A percentile compares a stretch with the other conserved stretches of the same genome.
Conservation (phyloP, 2,888 invertebrate species). For the Mythimna ferrago region DNA sequence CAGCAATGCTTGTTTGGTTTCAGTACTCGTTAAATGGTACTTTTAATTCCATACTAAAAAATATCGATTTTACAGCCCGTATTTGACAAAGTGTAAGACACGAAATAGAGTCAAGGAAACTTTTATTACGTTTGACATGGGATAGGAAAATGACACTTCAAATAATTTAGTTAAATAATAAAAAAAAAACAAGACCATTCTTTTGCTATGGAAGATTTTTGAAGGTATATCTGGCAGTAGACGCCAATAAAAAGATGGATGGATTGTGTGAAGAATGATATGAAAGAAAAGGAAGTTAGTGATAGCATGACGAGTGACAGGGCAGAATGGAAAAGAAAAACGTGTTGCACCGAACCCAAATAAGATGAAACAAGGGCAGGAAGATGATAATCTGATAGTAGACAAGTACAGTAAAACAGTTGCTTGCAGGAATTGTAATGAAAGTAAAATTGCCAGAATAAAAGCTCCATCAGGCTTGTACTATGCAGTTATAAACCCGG, state of each 20-base stretch:
- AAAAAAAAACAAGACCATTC: background rate
- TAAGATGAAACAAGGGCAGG: too few species aligned
- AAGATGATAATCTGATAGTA: background rate
- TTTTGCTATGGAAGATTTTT: background rate
- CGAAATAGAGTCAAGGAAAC: background rate
- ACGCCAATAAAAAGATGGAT: background rate
- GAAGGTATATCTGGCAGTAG: background rate
- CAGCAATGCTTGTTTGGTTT: background rate
- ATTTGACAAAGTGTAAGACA: background rate
- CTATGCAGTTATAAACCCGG: background rate
- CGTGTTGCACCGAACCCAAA: too few species aligned
- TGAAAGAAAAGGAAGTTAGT: too few species aligned
- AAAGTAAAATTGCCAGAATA: background rate
- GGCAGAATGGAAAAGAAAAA: too few species aligned
- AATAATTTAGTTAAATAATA: too few species aligned
- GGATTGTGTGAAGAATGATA: too few species aligned
- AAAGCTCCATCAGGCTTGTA: background rate
- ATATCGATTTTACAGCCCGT: background rate
- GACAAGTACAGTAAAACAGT: background rate
- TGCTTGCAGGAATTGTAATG: background rate
- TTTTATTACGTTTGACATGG: background rate
- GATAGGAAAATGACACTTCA: too few species aligned
- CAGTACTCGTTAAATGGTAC: background rate
- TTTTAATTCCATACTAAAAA: background rate
- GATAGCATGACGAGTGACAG: too few species aligned